Evolutionary conservation across 2,888 invertebrate genomes (phyloP).

Genomic region (Tortricodes alternella): DNA sequence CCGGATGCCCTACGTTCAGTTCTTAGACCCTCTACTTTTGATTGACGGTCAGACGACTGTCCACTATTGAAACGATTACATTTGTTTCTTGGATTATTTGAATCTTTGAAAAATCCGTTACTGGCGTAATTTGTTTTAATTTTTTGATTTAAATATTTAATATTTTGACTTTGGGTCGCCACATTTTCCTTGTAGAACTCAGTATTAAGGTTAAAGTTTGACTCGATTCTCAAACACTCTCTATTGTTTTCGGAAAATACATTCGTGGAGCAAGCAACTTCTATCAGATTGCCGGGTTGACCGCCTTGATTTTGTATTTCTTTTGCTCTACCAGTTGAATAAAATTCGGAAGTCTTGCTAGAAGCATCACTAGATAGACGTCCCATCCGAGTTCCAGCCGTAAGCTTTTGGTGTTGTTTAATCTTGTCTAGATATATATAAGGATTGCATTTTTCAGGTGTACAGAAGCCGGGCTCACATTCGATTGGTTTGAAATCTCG

Average conservation of each 20-base stretch:
- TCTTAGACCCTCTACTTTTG: too few species aligned
- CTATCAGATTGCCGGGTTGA: not conserved
- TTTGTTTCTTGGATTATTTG: too few species aligned
- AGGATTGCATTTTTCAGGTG: conserved; percentile 44
- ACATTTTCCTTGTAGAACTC: too few species aligned
- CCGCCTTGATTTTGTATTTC: not conserved
- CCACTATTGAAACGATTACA: too few species aligned
- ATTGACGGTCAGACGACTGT: too few species aligned
- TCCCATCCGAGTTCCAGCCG: conserved; percentile 36
- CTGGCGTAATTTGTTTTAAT: too few species aligned
- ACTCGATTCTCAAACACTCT: conserved; percentile 32
- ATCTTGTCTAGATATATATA: conserved; percentile 14
- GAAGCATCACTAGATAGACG: not conserved
- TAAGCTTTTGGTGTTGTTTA: conserved; percentile 41
- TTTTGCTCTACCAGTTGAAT: too few species aligned
- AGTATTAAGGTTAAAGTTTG: too few species aligned
- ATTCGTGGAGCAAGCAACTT: not conserved
- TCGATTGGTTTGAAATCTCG: conserved; percentile 40
- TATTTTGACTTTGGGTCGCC: too few species aligned
- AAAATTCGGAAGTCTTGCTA: too few species aligned
- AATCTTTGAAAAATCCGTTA: too few species aligned
- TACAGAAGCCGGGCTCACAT: conserved; percentile 45
- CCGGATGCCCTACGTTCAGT: conserved; percentile 38
- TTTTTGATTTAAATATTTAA: too few species aligned
- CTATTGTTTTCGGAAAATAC: conserved; percentile 37